Evolutionary conservation across 2,113 vertebrate genomes (phyloP).

Genomic region (Tupaia tana): DNA sequence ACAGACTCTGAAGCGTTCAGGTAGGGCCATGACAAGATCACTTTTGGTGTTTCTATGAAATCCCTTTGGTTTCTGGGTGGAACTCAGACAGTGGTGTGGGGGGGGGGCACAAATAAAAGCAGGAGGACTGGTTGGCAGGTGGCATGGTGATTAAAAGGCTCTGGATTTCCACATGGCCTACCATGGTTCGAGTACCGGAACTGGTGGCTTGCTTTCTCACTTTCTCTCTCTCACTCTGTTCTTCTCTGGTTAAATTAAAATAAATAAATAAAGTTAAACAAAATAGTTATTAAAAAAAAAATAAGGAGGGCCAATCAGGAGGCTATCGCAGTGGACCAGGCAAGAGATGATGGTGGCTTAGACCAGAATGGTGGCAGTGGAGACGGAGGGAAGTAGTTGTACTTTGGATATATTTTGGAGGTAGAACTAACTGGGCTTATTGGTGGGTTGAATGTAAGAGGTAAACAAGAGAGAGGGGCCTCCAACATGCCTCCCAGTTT

Average conservation of each 20-base stretch:
- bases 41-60: constrained; percentile 8
- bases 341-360: neutral
- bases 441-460: neutral
- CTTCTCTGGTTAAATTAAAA: too few relatives aligned
- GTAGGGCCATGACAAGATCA: neutral
- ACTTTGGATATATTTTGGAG: constrained; percentile 31
- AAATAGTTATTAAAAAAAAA: too few relatives aligned
- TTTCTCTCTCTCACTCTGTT: too few relatives aligned
- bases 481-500: constrained; percentile 30
- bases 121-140: neutral
- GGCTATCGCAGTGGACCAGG: neutral
- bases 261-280: too few relatives aligned
- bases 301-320: neutral
- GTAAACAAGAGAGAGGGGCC: neutral
- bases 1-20: neutral
- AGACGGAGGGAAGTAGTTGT: neutral
- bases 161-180: too few relatives aligned
- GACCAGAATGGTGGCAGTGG: neutral
- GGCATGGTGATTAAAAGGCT: too few relatives aligned
- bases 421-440: neutral
- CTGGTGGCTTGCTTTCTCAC: too few relatives aligned
- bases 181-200: too few relatives aligned
- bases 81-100: neutral
- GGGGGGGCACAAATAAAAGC: neutral
- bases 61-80: constrained; percentile 2